Percentiles rank a stretch among this genome's conserved stretches.
phyloP scores from a whole-genome alignment of 2,888 invertebrate genomes.

The Calliopum simillimum region DNA sequence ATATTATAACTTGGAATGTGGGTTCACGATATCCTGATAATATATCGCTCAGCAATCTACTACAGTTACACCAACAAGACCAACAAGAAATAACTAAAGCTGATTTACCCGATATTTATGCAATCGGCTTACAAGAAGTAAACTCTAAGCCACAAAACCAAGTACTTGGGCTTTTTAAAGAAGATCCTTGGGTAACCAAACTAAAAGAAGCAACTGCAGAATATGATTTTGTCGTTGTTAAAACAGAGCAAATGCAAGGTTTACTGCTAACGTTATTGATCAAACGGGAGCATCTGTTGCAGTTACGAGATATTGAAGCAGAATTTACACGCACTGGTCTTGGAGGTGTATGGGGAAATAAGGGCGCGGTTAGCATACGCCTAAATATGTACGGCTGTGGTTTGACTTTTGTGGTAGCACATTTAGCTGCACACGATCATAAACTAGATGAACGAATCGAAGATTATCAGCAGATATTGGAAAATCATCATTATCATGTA shows the following conservation, averaged over 20 bases:
- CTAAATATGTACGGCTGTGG: slow-evolving; percentile 90
- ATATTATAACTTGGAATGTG: slow-evolving; percentile 92
- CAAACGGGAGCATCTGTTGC: slow-evolving; percentile 81
- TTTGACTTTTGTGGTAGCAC: slow-evolving; percentile 88
- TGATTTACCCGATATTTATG: slow-evolving; percentile 83
- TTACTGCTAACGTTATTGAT: slow-evolving; percentile 83
- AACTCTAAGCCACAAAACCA: slow-evolving; percentile 89
- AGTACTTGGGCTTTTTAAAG: slow-evolving; percentile 82
- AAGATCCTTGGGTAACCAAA: slow-evolving; percentile 86
- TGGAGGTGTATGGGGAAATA: slow-evolving; percentile 96
- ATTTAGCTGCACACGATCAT: slow-evolving; percentile 91
- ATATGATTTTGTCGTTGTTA: slow-evolving; percentile 81
- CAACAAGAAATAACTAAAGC: slow-evolving; percentile 63
- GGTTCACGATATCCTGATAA: slow-evolving; percentile 83
- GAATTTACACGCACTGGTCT: slow-evolving; percentile 91
- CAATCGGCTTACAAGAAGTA: slow-evolving; percentile 90
- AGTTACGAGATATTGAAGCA: slow-evolving; percentile 85
- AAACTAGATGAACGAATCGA: slow-evolving; percentile 84
- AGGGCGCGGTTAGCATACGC: slow-evolving; percentile 91
- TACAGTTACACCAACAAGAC: slow-evolving; percentile 74
- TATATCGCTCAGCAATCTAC: slow-evolving; percentile 75
- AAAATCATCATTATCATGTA: slow-evolving; percentile 83
- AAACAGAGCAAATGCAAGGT: slow-evolving; percentile 86
- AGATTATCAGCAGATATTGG: slow-evolving; percentile 89
- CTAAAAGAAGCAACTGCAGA: slow-evolving; percentile 77